Evolutionary conservation across 1,140 invertebrate genomes (phyloP), one percentile per base, ranked within the genome.

Genomic region (Tetramorium parvispinum): DNA sequence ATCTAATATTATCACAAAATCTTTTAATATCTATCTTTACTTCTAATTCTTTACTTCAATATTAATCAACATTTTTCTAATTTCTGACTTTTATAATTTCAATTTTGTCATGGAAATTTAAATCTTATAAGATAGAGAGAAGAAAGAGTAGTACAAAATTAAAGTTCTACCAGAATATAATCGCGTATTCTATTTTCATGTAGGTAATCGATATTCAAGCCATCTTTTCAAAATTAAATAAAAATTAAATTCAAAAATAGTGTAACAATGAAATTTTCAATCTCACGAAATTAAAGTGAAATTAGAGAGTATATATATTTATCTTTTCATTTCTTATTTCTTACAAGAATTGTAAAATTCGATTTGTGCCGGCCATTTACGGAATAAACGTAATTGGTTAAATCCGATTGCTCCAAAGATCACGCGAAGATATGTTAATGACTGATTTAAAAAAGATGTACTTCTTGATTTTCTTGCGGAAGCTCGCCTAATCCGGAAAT

Each of bases 401-500:
- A 75, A 24, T 57, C 40, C 24, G 11, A 73, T 59, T 49, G 21
- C 40, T 73, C 13, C 18, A 24, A 21, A 43, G 66, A 71, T 73
- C 13, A 18, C 1, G n/a, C 40, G 24, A 46, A 59, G 40, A 46
- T 73, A 73, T 83, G 51, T 61, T 73, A 83, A 75, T 75, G n/a
- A 43, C 43, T 73, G 10, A 59, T 73, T 61, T 73, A 59, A 71
- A 78, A 59, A 82, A 75, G 68, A 83, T 73, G 13, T 37, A 24
- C 24, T 82, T 59, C 18, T 73, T 59, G 21, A 53, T 71, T n/a
- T 59, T 71, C n/a, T 49, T 24, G 53, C 43, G 68, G 24, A 59
- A 61, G 18, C 11, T 75, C 18, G 79, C 11, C 27, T 46, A 37
- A 78, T 43, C 78, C 37, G 68, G 85, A 87, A 87, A n/a, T 46